Conservation (phyloP, 30 jellyfish, hydroid and myxozoan genomes). For the Aurelia aurita region DNA sequence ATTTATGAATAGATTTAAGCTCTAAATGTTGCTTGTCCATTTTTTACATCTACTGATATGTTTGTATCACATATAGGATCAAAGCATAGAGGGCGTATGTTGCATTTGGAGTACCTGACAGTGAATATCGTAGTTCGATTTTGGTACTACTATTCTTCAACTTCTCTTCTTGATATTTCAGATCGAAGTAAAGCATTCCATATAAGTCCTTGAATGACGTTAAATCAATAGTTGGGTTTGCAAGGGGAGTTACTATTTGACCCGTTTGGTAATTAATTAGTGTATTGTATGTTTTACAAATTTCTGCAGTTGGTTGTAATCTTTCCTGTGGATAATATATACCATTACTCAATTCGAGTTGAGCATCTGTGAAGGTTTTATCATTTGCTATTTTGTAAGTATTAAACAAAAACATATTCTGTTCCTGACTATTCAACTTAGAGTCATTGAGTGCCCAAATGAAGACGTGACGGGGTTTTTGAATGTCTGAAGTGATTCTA, state of each 20-base stretch:
- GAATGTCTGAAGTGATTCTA: conserved; percentile 30
- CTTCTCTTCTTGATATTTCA: conserved; percentile 20
- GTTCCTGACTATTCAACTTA: conserved; percentile 11
- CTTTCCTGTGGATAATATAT: conserved; percentile 4
- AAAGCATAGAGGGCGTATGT: conserved; percentile 13
- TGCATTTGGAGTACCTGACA: conserved; percentile 37
- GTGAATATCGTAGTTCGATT: conserved; percentile 28
- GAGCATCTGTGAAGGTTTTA: not conserved
- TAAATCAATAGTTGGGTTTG: conserved; percentile 3
- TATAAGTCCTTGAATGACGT: conserved; percentile 14
- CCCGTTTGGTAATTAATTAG: not conserved
- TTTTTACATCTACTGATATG: conserved; percentile 11
- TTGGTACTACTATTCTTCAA: conserved; percentile 27
- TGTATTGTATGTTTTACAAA: conserved; percentile 1
- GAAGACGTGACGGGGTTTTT: conserved; percentile 29
- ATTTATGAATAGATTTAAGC: too few species aligned
- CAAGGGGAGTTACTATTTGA: not conserved
- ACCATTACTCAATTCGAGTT: conserved; percentile 7
- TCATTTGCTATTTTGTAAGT: not conserved
- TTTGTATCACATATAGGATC: conserved; percentile 19
- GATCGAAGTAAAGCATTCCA: conserved; percentile 33
- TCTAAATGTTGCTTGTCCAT: conserved; percentile 11
- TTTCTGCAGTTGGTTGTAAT: conserved; percentile 5
- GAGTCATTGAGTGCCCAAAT: conserved; percentile 16
- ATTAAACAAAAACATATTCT: conserved; percentile 15